Evolutionary conservation across 2,797 vertebrate species (phyloP).

Genomic region (Danio albolineatus): DNA sequence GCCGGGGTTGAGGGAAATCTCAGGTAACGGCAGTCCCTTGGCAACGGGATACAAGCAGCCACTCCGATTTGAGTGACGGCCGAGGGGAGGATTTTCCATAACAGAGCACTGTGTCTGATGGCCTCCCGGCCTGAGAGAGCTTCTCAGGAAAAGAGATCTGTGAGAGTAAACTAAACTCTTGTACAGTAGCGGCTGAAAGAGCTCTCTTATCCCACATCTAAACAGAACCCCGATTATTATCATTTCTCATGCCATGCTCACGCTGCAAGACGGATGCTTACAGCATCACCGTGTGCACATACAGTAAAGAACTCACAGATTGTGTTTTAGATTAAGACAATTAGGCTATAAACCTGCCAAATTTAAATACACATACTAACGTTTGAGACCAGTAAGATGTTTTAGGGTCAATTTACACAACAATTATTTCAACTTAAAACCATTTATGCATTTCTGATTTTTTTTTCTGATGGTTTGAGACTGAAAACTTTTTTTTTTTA

Average conservation of each 20-base stretch:
- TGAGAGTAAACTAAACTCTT: constrained; percentile 33
- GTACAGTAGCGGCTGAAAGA: constrained; percentile 9
- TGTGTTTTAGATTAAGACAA: background rate
- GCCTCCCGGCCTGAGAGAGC: constrained; percentile 41
- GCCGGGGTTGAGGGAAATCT: constrained; percentile 82
- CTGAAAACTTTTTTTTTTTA: too few relatives aligned
- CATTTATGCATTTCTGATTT: too few relatives aligned
- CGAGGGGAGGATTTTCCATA: constrained; percentile 82
- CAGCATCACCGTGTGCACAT: background rate
- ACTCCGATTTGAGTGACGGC: constrained; percentile 78
- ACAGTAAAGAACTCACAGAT: background rate
- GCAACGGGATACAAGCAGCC: constrained; percentile 77
- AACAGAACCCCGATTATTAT: constrained; percentile 14
- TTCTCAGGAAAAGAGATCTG: constrained; percentile 50
- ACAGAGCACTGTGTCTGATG: constrained; percentile 67
- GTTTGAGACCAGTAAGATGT: too few relatives aligned
- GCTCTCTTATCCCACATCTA: constrained; percentile 16
- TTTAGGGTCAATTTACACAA: too few relatives aligned
- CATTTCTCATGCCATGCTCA: background rate
- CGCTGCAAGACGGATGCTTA: background rate
- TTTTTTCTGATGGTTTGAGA: too few relatives aligned
- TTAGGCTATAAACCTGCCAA: background rate
- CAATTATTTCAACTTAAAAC: too few relatives aligned
- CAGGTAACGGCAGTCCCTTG: constrained; percentile 82
- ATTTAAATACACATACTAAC: too few relatives aligned